Conservation (phyloP, 2,797 vertebrate species). For the Enoplosus armatus region DNA sequence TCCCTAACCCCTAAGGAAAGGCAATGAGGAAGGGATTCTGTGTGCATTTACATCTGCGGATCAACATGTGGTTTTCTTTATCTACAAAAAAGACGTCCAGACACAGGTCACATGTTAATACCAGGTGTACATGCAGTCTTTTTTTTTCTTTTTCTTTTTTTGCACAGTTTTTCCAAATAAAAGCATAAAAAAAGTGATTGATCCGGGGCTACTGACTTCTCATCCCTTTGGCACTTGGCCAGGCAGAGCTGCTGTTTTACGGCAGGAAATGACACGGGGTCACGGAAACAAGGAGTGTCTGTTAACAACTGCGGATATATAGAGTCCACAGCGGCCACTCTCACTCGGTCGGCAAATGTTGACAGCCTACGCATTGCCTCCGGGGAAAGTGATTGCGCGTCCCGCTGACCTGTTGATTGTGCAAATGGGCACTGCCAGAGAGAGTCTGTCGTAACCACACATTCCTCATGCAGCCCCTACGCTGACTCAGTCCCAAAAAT, state of each 20-base stretch:
- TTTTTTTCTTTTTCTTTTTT: not conserved
- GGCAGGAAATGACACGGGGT: not conserved
- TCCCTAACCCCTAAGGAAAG: too few relatives aligned
- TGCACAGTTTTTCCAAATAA: not conserved
- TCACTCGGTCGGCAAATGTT: not conserved
- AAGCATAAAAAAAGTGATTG: not conserved
- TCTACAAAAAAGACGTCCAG: not conserved
- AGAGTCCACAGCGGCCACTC: not conserved
- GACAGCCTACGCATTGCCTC: not conserved
- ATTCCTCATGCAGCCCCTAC: not conserved
- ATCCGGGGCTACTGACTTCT: not conserved
- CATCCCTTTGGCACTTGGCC: not conserved
- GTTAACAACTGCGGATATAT: not conserved
- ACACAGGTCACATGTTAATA: not conserved
- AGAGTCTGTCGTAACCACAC: not conserved
- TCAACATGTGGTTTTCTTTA: not conserved
- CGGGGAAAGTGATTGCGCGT: not conserved
- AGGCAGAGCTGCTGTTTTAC: not conserved
- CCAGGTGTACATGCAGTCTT: not conserved
- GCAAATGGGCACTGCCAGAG: not conserved
- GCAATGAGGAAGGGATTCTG: too few relatives aligned
- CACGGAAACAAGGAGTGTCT: not conserved
- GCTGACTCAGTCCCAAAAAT: not conserved
- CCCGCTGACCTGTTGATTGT: slow-evolving; percentile 1
- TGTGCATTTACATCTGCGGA: too few relatives aligned